Base-by-base conservation (phyloP, 1,140 invertebrate species). In the Hypothenemus hampei region DNA sequence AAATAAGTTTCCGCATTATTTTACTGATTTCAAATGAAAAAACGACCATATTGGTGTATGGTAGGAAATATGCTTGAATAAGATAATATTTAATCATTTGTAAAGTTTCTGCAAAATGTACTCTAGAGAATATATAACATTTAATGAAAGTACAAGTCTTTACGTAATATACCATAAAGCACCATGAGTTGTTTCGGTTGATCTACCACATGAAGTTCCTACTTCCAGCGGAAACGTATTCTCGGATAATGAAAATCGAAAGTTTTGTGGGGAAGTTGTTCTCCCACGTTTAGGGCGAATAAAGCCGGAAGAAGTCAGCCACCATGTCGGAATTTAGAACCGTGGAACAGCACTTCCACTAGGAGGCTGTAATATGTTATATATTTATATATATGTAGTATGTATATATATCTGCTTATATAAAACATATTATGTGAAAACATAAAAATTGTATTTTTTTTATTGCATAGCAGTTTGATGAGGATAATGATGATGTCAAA, bases 311-410 rank as follows among this genome's bases (percentile, higher is more conserved):
- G 44, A 39, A 33, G n/a, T 3, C 36, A 47, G 31, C 52, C 43
- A 23, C 52, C 44, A 44, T 55, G 52, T 44, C 52, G 52, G 44
- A 55, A 47, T 47, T 36, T 55, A 55, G 52, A 55, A 40, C 29
- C 52, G 52, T 55, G 44, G 51, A 55, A 55, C 37, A 10, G 33
- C n/a, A 23, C 3, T 46, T 46, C 29, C 19, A 46, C 24, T 24
- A 33, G 44, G 44, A 46, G 33, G 44, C 44, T 46, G 44, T 29
- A 29, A 24, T 11, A 31, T 31, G 26, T n/a, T n/a, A n/a, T n/a
- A n/a, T n/a, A n/a, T n/a, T n/a, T n/a, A n/a, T n/a, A n/a, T n/a
- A n/a, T n/a, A n/a, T n/a, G n/a, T n/a, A n/a, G n/a, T n/a, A n/a
- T n/a, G n/a, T n/a, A n/a, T n/a, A n/a, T n/a, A n/a, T n/a, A n/a